These are phyloP conservation scores for Griposia aprilina DNA, from an alignment of 2,888 invertebrate genomes.

Conservation along the genomic window DNA sequence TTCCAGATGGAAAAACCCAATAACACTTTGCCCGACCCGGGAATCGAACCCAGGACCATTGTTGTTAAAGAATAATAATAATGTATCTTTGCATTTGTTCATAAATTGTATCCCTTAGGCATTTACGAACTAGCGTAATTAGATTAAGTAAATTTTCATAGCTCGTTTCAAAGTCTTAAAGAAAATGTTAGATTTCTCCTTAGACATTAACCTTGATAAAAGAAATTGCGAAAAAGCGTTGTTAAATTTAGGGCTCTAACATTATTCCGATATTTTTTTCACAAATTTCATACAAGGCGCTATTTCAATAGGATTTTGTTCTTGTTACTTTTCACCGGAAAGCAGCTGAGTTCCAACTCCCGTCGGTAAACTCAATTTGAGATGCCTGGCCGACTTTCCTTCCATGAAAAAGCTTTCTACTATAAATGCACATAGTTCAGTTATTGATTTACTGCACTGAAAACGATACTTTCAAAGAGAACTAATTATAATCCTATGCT, in stretches of 20 bases:
- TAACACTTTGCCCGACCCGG: no score
- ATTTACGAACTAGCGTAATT: conserved; percentile 4
- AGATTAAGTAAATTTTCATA: not conserved
- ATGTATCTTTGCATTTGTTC: conserved; percentile 5
- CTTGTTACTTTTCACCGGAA: conserved; percentile 4
- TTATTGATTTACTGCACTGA: conserved; percentile 15
- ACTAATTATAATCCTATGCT: not conserved
- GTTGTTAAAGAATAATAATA: conserved; percentile 33
- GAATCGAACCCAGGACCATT: no score
- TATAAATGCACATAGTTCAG: conserved; percentile 7
- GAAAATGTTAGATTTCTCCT: not conserved
- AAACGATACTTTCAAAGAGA: conserved; percentile 4
- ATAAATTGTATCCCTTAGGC: not conserved
- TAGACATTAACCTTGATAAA: not conserved
- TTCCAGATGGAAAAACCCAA: no score
- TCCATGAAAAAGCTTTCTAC: conserved; percentile 17
- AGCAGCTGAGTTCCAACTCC: not conserved
- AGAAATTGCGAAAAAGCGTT: not conserved
- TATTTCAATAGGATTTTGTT: not conserved
- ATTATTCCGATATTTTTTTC: not conserved
- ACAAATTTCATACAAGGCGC: not conserved
- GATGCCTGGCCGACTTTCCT: conserved; percentile 8
- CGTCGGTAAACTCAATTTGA: conserved; percentile 22
- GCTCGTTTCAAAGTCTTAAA: conserved; percentile 7
- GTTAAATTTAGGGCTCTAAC: not conserved